These are phyloP conservation scores for Deilephila elpenor DNA, from an alignment of 2,888 invertebrate species.

Conservation along the genomic window DNA sequence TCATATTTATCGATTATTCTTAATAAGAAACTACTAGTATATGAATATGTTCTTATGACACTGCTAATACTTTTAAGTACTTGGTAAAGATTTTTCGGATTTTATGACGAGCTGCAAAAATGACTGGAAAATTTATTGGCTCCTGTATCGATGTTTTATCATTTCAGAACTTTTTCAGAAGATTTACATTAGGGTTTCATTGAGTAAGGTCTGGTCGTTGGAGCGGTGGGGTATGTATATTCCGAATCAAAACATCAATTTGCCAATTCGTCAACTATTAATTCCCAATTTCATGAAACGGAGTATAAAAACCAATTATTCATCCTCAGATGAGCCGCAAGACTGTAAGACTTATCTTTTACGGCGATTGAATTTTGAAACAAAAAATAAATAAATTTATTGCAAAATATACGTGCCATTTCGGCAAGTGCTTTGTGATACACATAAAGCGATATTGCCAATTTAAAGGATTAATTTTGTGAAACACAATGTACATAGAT, in stretches of 20 bases:
- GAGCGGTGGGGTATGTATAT: no score
- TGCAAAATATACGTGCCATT: no score
- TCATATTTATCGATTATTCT: not conserved
- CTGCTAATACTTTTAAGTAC: constrained; percentile 29
- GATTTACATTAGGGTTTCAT: no score
- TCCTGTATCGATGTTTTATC: no score
- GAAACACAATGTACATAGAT: not conserved
- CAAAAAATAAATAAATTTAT: not conserved
- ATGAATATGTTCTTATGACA: constrained; percentile 22
- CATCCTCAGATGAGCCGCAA: not conserved
- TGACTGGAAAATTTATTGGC: not conserved
- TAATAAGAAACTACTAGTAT: constrained; percentile 20
- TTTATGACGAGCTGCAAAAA: not conserved
- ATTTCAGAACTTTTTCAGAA: no score
- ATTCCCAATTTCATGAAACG: not conserved
- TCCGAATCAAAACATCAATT: no score
- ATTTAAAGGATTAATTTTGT: not conserved
- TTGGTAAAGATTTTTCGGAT: constrained; percentile 9
- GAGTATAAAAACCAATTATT: not conserved
- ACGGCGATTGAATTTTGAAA: not conserved
- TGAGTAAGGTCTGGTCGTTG: no score
- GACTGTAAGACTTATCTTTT: constrained; percentile 7
- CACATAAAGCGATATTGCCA: not conserved
- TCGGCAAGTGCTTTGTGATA: not conserved
- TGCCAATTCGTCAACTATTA: no score